A percentile compares a stretch with the other conserved stretches of the same genome.
Conservation (phyloP, 2,113 vertebrate species). For the Erythrocercus mccallii region DNA sequence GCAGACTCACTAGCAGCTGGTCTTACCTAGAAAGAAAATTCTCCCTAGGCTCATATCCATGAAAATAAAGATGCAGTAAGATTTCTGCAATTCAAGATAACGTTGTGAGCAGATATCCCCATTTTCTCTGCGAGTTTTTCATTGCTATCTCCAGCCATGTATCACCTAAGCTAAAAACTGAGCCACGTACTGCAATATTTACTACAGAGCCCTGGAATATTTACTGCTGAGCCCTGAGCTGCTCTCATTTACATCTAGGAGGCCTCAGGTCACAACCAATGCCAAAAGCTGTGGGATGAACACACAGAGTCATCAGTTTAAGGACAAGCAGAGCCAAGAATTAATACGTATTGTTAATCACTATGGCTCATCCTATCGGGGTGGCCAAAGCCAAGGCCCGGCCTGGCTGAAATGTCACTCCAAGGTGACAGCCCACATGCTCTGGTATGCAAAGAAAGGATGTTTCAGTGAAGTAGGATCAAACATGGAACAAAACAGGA, state of each 20-base stretch:
- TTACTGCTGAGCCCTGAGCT: neutral
- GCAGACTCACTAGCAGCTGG: neutral
- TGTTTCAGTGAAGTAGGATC: neutral
- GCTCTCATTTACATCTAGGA: neutral
- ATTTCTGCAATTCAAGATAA: neutral
- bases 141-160: neutral
- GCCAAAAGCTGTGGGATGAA: neutral
- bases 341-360: neutral
- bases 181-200: neutral
- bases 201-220: neutral
- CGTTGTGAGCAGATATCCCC: neutral
- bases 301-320: neutral
- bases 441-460: neutral
- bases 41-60: neutral
- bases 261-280: neutral
- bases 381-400: neutral
- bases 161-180: neutral
- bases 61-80: neutral
- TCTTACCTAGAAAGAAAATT: neutral
- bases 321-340: neutral
- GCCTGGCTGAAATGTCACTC: neutral
- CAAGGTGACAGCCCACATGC: neutral
- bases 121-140: neutral
- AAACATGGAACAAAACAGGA: neutral
- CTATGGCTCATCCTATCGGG: neutral